phyloP scores from a whole-genome alignment of 2,113 vertebrate species.

The Antennarius striatus region DNA sequence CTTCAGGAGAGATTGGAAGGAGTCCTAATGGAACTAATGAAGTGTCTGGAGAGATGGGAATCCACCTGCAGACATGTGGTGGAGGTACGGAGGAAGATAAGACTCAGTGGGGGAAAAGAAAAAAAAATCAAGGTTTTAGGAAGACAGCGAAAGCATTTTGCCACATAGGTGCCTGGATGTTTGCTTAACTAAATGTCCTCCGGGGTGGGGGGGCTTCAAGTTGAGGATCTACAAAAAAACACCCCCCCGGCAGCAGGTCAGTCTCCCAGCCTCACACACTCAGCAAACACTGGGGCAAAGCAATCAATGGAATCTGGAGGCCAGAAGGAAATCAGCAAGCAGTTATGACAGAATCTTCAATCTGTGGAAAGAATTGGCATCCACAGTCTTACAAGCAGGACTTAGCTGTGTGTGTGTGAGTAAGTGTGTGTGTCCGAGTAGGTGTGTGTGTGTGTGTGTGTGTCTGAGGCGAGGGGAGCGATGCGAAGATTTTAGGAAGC shows the following conservation, averaged over 20 bases:
- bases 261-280: conserved; percentile 24
- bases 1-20: conserved; percentile 45
- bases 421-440: conserved; percentile 4
- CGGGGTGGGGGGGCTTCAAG: conserved; percentile 24
- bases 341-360: conserved; percentile 17
- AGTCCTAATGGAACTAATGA: conserved; percentile 61
- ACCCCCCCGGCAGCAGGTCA: conserved; percentile 12
- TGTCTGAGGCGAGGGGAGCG: background rate
- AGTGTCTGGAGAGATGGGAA: conserved; percentile 56
- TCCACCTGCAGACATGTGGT: conserved; percentile 46
- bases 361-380: conserved; percentile 14
- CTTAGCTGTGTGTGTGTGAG: conserved; percentile 9
- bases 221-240: conserved; percentile 34
- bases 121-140: conserved; percentile 33
- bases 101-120: conserved; percentile 20
- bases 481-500: conserved; percentile 4
- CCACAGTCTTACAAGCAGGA: background rate
- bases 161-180: conserved; percentile 13
- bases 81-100: conserved; percentile 29
- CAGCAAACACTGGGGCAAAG: conserved; percentile 24
- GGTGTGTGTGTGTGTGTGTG: background rate
- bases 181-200: conserved; percentile 23
- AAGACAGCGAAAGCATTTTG: conserved; percentile 33
- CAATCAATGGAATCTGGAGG: conserved; percentile 49
- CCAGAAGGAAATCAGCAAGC: conserved; percentile 40